Evolutionary conservation across 1,140 invertebrate genomes (phyloP).

Genomic region (Euwallacea similis): DNA sequence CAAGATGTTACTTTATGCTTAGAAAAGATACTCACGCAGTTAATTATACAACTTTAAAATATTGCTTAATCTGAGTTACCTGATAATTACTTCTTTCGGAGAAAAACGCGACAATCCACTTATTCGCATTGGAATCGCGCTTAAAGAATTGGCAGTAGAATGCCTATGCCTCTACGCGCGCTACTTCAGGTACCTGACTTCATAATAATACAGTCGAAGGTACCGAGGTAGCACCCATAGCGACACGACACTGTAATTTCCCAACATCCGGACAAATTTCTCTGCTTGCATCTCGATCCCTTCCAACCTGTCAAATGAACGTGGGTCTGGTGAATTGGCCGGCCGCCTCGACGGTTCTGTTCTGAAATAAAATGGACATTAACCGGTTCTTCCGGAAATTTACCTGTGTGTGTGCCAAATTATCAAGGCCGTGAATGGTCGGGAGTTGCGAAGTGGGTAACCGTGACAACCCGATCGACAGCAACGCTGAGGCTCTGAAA

Average conservation of each 20-base stretch:
- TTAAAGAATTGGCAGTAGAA: too few relatives aligned
- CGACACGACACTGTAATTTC: conserved; percentile 46
- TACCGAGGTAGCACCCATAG: conserved; percentile 73
- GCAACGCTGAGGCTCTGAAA: not conserved
- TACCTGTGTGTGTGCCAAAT: conserved; percentile 30
- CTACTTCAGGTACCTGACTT: conserved; percentile 98
- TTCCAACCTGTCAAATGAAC: not conserved
- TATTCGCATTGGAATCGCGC: not conserved
- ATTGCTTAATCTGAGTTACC: too few relatives aligned
- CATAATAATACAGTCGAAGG: conserved; percentile 63
- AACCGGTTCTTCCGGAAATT: conserved; percentile 36
- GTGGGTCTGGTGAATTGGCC: conserved; percentile 4
- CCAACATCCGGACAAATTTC: too few relatives aligned
- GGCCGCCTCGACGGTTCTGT: not conserved
- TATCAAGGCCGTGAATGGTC: conserved; percentile 23
- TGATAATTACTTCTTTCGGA: too few relatives aligned
- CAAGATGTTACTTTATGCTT: too few relatives aligned
- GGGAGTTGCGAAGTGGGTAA: conserved; percentile 17
- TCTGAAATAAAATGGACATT: not conserved
- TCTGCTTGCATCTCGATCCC: not conserved
- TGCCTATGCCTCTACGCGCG: conserved; percentile 70
- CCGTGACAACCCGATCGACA: conserved; percentile 7
- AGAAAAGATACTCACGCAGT: too few relatives aligned
- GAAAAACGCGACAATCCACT: too few relatives aligned
- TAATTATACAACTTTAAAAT: too few relatives aligned